Conservation (phyloP, 2,797 vertebrate species). For the Paedocypris micromegethes region DNA sequence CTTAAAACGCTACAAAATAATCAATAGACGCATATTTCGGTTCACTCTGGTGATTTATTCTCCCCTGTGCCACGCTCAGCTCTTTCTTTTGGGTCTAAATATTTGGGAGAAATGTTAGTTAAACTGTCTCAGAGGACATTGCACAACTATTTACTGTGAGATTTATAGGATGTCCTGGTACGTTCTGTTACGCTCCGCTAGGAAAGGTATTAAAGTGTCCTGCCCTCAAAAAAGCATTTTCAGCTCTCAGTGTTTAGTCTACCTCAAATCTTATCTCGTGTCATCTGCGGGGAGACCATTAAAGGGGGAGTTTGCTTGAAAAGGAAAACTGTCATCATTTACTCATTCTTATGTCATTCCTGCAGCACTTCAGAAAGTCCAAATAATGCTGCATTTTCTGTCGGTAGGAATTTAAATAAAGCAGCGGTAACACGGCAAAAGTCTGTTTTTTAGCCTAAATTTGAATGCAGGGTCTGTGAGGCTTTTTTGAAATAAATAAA, state of each 20-base stretch:
- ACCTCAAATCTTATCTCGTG: not conserved
- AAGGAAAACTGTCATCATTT: no score
- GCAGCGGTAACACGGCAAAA: no score
- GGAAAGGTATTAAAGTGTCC: slow-evolving; percentile 10
- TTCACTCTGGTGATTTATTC: slow-evolving; percentile 44
- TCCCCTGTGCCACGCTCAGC: slow-evolving; percentile 41
- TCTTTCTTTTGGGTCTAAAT: slow-evolving; percentile 45
- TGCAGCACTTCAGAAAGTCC: no score
- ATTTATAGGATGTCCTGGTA: slow-evolving; percentile 35
- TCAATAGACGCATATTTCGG: slow-evolving; percentile 42
- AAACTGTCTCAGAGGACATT: slow-evolving; percentile 37
- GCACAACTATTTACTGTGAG: slow-evolving; percentile 34
- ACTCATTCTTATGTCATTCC: no score
- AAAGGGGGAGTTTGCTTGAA: not conserved
- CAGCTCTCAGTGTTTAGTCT: slow-evolving; percentile 5
- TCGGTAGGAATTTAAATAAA: no score
- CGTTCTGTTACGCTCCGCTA: not conserved
- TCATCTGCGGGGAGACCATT: slow-evolving; percentile 4
- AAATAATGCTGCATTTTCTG: no score
- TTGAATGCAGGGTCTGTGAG: no score
- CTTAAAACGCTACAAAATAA: slow-evolving; percentile 50
- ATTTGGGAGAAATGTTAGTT: slow-evolving; percentile 46
- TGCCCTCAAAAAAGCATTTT: slow-evolving; percentile 5
- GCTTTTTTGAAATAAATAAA: no score
- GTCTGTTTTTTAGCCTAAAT: no score